Base-by-base conservation (phyloP, 30 jellyfish, hydroid and myxozoan species). In the Haliclystus octoradiatus region DNA sequence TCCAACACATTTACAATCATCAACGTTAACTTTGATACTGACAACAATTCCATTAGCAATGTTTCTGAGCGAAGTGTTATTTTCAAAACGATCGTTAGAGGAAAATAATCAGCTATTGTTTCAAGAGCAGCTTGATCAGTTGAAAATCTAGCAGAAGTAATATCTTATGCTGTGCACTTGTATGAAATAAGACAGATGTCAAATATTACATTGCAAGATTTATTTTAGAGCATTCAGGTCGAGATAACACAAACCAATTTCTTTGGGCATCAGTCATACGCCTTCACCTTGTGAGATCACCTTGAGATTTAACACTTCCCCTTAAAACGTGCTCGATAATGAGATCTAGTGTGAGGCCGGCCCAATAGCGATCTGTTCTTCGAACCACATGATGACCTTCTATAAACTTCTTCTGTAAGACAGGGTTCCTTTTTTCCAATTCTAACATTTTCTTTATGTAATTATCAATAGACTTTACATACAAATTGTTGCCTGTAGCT, bases 271-370 rank as follows among this genome's bases (percentile, higher is more conserved):
- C 82, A 3, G 53, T 30, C 64, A 72, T 72, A 12, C 82, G 74
- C 1, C 53, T 52, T 31, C 82, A 73, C 2, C 65, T 47, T 29
- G 76, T 72, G 49, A 72, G 46, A 28, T 64, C 76, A 30, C 80
- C n/a, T n/a, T n/a, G n/a, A n/a, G n/a, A n/a, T n/a, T n/a, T n/a
- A n/a, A n/a, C n/a, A 60, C 35, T 74, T 9, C 86, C 76, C 90
- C 67, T 68, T 68, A 77, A 4, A 52, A 68, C 53, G 32, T 74
- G 85, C 28, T 74, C 79, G 24, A 63, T 74, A 28, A 74, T 78
- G 47, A 74, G 78, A 29, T 76, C 78, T 23, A 84, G 26, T 84
- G 84, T 66, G 67, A 76, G 12, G 2, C 89, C 89, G 31, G 67
- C 51, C 85, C 84, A 68, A 34, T 67, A 25, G 12, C 52, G 15